phyloP scores from a whole-genome alignment of 2,113 vertebrate species.

The Monopterus albus region DNA sequence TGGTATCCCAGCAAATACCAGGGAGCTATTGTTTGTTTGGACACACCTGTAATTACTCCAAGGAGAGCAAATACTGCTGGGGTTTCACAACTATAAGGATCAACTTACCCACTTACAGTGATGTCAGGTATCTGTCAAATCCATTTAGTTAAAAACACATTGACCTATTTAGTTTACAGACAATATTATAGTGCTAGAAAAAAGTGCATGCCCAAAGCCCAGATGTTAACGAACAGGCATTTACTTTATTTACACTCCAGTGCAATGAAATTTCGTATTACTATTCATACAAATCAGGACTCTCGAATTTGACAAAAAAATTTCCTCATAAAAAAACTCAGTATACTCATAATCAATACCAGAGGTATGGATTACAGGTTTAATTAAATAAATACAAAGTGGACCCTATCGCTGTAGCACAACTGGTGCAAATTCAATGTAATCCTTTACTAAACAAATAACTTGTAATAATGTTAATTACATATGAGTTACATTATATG shows the following conservation, averaged over 20 bases:
- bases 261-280: background rate
- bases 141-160: background rate
- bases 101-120: conserved; percentile 8
- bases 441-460: background rate
- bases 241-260: background rate
- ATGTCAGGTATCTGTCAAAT: conserved; percentile 1
- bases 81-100: background rate
- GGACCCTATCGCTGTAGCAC: background rate
- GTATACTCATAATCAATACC: background rate
- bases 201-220: no score
- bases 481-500: no score
- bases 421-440: background rate
- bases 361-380: background rate
- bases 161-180: background rate
- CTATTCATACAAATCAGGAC: no score
- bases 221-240: background rate
- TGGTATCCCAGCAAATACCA: conserved; percentile 25
- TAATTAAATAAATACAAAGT: background rate
- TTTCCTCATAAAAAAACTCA: no score
- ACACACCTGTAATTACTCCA: conserved; percentile 68
- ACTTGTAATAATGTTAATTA: no score
- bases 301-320: no score
- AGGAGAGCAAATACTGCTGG: background rate
- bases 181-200: background rate
- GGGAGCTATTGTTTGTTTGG: conserved; percentile 38